phyloP scores from a whole-genome alignment of 37 sponge, comb jelly and placozoan genomes.

The Oscarella lobularis region DNA sequence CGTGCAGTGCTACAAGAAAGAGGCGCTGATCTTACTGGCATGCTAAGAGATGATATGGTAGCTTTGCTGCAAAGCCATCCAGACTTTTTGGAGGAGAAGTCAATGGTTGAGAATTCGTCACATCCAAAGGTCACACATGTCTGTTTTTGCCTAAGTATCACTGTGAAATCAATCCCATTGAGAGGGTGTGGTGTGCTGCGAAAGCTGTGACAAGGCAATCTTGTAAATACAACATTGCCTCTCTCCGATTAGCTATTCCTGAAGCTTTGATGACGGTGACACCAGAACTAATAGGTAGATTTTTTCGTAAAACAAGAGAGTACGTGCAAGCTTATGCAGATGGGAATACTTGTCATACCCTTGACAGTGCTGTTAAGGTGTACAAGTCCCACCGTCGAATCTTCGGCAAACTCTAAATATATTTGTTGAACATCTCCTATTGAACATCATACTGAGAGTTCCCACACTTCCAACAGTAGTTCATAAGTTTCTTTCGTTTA shows the following conservation, averaged over 20 bases:
- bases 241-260: not conserved
- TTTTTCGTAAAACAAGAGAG: not conserved
- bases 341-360: not conserved
- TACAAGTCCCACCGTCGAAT: not conserved
- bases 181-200: conserved; percentile 27
- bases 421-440: no score
- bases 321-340: not conserved
- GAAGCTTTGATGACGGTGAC: not conserved
- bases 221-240: conserved; percentile 14
- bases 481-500: no score
- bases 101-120: conserved; percentile 19
- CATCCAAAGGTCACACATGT: conserved; percentile 7
- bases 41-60: conserved; percentile 23
- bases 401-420: no score
- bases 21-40: conserved; percentile 6
- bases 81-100: conserved; percentile 31
- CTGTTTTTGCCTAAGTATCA: conserved; percentile 32
- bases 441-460: no score
- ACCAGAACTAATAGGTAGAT: not conserved
- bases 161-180: conserved; percentile 34
- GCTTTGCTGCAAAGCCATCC: conserved; percentile 8
- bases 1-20: conserved; percentile 12
- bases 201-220: conserved; percentile 17
- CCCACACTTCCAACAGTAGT: no score
- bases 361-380: not conserved